Base-by-base conservation (phyloP, 2,113 vertebrate genomes). In the Tupaia tana region DNA sequence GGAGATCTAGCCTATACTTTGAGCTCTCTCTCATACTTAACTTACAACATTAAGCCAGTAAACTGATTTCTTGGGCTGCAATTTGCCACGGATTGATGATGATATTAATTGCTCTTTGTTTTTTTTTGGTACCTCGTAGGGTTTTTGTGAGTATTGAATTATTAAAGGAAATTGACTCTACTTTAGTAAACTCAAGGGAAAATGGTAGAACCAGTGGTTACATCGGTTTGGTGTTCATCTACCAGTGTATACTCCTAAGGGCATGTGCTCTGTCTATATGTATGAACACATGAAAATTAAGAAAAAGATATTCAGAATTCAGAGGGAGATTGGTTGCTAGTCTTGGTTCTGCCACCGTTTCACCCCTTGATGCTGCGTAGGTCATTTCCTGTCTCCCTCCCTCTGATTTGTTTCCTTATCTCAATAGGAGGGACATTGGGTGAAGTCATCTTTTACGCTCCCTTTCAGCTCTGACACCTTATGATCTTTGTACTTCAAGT, bases 121-220 rank as follows among this genome's bases (percentile, higher is more conserved):
- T 6, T 12, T 69, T 58, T 20, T 15, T 79, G 7, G 66, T 70
- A 66, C 74, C 6, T 56, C 66, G 61, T 8, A 86, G 29, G 22
- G 31, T 83, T 86, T 91, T 96, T 90, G 20, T 54, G 7, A 83
- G 20, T 13, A 11, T 88, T 29, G 87, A 86, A 84, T 74, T 91
- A 3, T 54, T 66, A 56, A 25, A 66, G 27, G n/a, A 90, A 79
- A 52, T 66, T 74, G 52, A 34, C 29, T 85, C 20, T 52, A 67
- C 2, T 31, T 58, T 63, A 69, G 25, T 52, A 22, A 25, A 74
- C 59, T 61, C 20, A 70, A 22, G 58, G 27, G 19, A 67, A 58
- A 81, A 81, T 10, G 6, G n/a, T 19, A 25, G 31, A 93, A 64
- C 43, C 1, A 69, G 7, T 10, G 11, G 13, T 79, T 70, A n/a